Conservation (phyloP, 2,797 vertebrate species). For the Zonotrichia albicollis region DNA sequence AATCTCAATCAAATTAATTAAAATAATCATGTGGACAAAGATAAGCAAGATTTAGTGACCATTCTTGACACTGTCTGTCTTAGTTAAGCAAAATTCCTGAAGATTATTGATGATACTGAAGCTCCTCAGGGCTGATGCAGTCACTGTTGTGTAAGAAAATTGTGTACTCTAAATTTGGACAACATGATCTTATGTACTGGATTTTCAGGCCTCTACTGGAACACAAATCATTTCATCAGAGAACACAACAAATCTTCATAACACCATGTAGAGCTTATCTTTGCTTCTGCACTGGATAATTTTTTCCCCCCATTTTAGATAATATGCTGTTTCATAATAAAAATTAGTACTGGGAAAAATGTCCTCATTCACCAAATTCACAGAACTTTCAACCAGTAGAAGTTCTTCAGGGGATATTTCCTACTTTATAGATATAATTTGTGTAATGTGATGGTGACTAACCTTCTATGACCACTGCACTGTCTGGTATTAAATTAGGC, state of each 20-base stretch:
- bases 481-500: neutral
- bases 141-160: neutral
- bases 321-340: neutral
- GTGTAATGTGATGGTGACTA: neutral
- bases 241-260: neutral
- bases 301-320: fast-evolving
- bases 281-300: neutral
- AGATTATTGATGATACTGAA: constrained; percentile 28
- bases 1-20: constrained; percentile 55
- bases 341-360: neutral
- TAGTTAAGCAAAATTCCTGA: constrained; percentile 22
- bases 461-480: neutral
- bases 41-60: constrained; percentile 32
- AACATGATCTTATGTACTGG: neutral
- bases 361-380: neutral
- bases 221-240: neutral
- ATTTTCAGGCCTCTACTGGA: neutral
- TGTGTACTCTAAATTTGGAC: neutral
- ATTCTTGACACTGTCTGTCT: constrained; percentile 44
- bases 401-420: neutral
- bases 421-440: neutral
- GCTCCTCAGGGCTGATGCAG: neutral
- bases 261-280: neutral
- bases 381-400: neutral
- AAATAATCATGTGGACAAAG: constrained; percentile 49